Base-by-base conservation (phyloP, 2,797 vertebrate species). In the Anas acuta region DNA sequence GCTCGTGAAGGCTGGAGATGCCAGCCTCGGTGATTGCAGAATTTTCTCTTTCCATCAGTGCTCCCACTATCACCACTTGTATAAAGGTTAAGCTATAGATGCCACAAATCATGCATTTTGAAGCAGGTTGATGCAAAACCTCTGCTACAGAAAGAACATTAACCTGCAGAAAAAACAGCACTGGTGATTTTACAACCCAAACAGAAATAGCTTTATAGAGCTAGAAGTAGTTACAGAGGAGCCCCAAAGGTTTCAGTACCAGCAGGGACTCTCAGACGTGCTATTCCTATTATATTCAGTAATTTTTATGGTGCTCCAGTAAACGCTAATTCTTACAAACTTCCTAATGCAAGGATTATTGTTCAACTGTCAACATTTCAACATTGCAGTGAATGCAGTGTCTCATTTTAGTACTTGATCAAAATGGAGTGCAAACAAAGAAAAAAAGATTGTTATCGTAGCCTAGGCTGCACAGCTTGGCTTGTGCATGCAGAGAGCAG, bases 191-290 rank as follows among this genome's bases (percentile, higher is more conserved):
- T 86, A 93, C 39, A 84, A 56, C 10, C 51, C 62, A 90, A 92
- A 90, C 57, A 77, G 77, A 91, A 95, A 84, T 16, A 88, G 70
- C 62, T 91, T 92, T 75, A 43, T 30, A 86, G 73, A 81, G 51
- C 39, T n/a, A 39, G 20, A 78, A 91, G 66, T 49, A 79, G 70
- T 56, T 88, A 26, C 76, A 79, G 62, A 88, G 84, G 74, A 61
- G 56, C 35, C 21, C 26, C 56, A 49, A 86, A 84, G 22, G 62
- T 60, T 90, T 86, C 84, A 2, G 5, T 64, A 90, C 39, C 87
- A 90, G 83, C 90, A 76, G 84, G 71, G 35, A 57, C 39, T 93
- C 87, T 82, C 62, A 78, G 62, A 81, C 87, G 77, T 26, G 45
- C 93, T 21, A 89, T 67, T 72, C 37, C 17, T 67, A 89, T 87